These are phyloP conservation scores for Tadarida brasiliensis DNA, from an alignment of 2,797 vertebrate species.

Conservation along the genomic window DNA sequence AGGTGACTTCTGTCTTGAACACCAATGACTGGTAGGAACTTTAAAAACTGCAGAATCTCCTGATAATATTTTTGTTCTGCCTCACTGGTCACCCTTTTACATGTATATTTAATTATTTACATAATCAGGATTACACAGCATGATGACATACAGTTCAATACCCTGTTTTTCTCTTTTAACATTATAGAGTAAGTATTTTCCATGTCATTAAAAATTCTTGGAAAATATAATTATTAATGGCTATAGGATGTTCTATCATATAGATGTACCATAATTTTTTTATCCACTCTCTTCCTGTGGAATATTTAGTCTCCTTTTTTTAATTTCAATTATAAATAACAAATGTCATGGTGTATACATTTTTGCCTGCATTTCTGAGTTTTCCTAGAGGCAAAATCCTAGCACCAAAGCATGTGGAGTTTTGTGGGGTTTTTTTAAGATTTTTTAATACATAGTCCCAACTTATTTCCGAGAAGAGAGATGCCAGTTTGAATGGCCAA, in stretches of 20 bases:
- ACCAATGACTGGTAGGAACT: constrained; percentile 1
- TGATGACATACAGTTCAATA: background rate
- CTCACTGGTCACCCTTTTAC: constrained; percentile 25
- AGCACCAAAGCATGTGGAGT: background rate
- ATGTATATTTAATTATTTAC: constrained; percentile 68
- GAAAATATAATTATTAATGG: constrained; percentile 46
- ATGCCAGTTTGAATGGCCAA: background rate
- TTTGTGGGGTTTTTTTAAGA: background rate
- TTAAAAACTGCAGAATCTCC: constrained; percentile 3
- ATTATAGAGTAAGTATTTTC: constrained; percentile 21
- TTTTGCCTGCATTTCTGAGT: constrained; percentile 65
- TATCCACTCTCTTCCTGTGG: constrained; percentile 9
- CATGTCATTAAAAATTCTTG: constrained; percentile 62
- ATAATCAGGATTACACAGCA: constrained; percentile 52
- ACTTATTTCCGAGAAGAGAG: constrained; percentile 54
- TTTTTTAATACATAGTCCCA: constrained; percentile 15
- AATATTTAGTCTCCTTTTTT: constrained; percentile 39
- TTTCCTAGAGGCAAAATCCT: constrained; percentile 51
- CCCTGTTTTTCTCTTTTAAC: constrained; percentile 46
- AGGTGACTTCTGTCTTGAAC: constrained; percentile 52
- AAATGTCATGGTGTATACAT: constrained; percentile 17
- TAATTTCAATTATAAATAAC: constrained; percentile 57
- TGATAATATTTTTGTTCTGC: constrained; percentile 46
- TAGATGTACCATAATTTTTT: constrained; percentile 4
- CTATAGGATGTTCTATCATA: background rate